These are phyloP conservation scores for Pelecanus crispus DNA, from an alignment of 2,113 vertebrate species.

Conservation along the genomic window DNA sequence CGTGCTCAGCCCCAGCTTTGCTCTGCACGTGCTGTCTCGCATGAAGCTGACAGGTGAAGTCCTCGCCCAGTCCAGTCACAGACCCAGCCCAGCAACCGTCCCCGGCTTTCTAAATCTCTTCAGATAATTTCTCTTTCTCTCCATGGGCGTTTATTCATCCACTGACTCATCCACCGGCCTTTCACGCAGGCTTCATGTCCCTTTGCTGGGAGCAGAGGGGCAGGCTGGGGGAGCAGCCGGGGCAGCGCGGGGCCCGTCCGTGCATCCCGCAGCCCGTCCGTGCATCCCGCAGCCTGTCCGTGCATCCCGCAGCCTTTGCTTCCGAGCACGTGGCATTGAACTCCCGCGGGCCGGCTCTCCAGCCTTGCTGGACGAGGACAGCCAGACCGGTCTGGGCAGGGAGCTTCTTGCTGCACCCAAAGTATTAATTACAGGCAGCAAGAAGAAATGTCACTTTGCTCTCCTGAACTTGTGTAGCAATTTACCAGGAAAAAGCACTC, in stretches of 20 bases:
- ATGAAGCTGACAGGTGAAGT: neutral
- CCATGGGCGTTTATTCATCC: neutral
- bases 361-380: neutral
- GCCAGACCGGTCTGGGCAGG: neutral
- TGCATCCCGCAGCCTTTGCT: no score
- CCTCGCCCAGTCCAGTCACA: neutral
- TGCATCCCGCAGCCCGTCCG: neutral
- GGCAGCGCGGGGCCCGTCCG: neutral
- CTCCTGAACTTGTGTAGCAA: neutral
- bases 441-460: neutral
- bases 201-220: neutral
- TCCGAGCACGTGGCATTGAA: accelerated
- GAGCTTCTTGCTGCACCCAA: neutral
- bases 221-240: neutral
- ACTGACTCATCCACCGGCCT: neutral
- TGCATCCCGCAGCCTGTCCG: no score
- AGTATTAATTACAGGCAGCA: neutral
- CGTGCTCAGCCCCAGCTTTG: neutral
- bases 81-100: neutral
- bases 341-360: neutral
- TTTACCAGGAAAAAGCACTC: neutral
- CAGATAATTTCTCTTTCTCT: neutral
- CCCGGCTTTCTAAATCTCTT: neutral
- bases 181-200: accelerated
- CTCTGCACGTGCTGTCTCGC: neutral